Conservation (phyloP, 2,113 vertebrate genomes). For the Sigmodon hispidus region DNA sequence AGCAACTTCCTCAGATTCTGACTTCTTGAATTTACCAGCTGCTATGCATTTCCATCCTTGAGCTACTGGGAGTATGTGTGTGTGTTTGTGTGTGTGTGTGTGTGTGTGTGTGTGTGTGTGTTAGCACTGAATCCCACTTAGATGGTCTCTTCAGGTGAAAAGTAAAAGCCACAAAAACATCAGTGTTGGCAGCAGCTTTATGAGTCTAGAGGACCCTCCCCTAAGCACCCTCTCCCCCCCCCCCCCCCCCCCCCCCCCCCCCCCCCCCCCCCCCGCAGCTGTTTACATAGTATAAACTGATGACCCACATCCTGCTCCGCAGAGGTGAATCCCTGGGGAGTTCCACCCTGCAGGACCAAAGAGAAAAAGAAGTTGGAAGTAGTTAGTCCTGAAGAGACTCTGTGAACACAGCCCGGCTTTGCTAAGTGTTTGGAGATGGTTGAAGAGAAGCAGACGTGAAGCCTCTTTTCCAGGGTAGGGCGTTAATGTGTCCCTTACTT, state of each 20-base stretch:
- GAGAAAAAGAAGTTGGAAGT: background rate
- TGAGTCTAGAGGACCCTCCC: background rate
- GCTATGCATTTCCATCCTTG: background rate
- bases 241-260: background rate
- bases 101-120: no score
- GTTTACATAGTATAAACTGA: background rate
- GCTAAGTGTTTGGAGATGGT: constrained; percentile 7
- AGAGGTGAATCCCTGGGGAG: background rate
- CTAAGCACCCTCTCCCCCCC: no score
- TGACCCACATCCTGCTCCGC: background rate
- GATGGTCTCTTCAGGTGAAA: background rate
- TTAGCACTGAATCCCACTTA: background rate
- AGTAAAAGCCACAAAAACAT: background rate
- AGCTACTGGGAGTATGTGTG: background rate
- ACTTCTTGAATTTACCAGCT: background rate
- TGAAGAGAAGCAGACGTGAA: constrained; percentile 18
- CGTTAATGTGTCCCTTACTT: constrained; percentile 59
- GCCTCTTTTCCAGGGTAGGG: constrained; percentile 69
- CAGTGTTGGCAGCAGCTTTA: background rate
- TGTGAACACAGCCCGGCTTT: constrained; percentile 32
- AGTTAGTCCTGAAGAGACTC: constrained; percentile 46
- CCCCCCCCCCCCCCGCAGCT: background rate
- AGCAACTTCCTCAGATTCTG: background rate
- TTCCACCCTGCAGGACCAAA: background rate
- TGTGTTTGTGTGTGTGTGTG: no score